Percentiles rank a stretch among this genome's conserved stretches.
Evolutionary conservation across 2,113 vertebrate species (phyloP).

Genomic region (Elephas maximus): DNA sequence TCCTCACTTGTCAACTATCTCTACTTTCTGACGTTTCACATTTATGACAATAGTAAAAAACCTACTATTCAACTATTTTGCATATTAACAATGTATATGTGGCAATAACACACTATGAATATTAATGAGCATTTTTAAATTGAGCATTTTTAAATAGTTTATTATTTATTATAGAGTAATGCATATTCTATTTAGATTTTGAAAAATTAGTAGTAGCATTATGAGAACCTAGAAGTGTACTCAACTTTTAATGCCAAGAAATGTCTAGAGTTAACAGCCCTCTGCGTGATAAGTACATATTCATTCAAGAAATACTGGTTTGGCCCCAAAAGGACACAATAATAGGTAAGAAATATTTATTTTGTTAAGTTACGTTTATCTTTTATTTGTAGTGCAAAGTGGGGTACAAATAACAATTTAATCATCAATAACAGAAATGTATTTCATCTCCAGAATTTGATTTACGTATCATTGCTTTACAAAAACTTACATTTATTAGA

Average conservation of each 20-base stretch:
- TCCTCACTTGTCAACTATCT: too few species aligned
- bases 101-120: neutral
- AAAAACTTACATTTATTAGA: neutral
- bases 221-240: neutral
- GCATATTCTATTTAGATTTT: neutral
- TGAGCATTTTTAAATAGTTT: neutral
- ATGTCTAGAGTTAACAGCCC: neutral
- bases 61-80: too few species aligned
- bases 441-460: neutral
- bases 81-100: too few species aligned
- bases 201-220: neutral
- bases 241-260: neutral
- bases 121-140: neutral
- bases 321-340: neutral
- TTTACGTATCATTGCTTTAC: neutral
- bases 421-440: neutral
- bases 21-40: too few species aligned
- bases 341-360: neutral
- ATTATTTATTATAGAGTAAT: neutral
- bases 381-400: neutral
- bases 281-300: neutral
- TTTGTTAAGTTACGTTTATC: neutral
- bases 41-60: too few species aligned
- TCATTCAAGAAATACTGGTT: neutral
- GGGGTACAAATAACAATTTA: neutral